These are phyloP conservation scores for Lepidocyrtinus sp. DNA, from an alignment of 2,888 invertebrate genomes.

Conservation along the genomic window DNA sequence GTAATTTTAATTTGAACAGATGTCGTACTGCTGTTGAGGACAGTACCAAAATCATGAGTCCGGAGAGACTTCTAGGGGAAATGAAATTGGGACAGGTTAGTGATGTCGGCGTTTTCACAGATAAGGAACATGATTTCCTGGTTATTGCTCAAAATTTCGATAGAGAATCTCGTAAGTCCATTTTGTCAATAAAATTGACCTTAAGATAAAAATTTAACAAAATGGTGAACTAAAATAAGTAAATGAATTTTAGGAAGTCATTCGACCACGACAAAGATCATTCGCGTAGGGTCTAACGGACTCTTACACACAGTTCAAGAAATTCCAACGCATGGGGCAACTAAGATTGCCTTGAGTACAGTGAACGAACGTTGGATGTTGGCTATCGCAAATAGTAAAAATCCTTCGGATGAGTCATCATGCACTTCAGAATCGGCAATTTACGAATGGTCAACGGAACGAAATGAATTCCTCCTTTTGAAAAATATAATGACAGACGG, in stretches of 20 bases:
- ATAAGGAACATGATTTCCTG: constrained; percentile 51
- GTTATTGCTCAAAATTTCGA: constrained; percentile 64
- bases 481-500: constrained; percentile 57
- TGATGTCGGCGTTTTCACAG: constrained; percentile 63
- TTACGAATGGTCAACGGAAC: constrained; percentile 56
- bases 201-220: constrained; percentile 9
- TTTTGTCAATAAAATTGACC: not conserved
- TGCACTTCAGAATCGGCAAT: constrained; percentile 58
- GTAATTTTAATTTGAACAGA: constrained; percentile 3
- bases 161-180: constrained; percentile 34
- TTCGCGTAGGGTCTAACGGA: constrained; percentile 23
- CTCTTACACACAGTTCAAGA: constrained; percentile 47
- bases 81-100: constrained; percentile 55
- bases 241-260: constrained; percentile 41
- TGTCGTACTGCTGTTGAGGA: constrained; percentile 22
- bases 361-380: constrained; percentile 51
- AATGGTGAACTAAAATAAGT: not conserved
- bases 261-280: constrained; percentile 42
- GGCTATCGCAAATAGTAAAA: constrained; percentile 59
- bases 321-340: constrained; percentile 50
- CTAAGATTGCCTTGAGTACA: constrained; percentile 43
- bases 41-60: constrained; percentile 36
- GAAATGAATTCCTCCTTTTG: constrained; percentile 44
- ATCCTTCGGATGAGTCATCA: constrained; percentile 26
- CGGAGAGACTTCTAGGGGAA: not conserved